Evolutionary conservation across 1,140 invertebrate genomes (phyloP), one percentile per base, ranked within the genome.

Genomic region (Sycobia sp.): DNA sequence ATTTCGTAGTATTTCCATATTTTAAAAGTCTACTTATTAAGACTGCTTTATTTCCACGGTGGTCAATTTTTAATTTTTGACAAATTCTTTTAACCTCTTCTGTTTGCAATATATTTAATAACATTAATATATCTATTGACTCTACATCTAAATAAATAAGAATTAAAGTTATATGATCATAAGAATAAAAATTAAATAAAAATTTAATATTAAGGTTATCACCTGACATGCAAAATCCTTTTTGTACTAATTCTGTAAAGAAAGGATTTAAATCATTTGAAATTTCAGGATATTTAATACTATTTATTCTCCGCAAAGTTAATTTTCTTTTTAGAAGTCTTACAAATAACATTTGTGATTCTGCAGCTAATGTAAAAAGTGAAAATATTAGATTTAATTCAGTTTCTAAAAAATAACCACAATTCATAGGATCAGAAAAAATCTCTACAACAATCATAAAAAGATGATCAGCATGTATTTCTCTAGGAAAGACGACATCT

Each of bases 381-480:
- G 62, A 61, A 59, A 73, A 75, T 51, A 79, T 54, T 2, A 64
- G 61, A 41, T 79, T 68, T 0, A 76, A n/a, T 59, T 81, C 79
- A 3, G 66, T 25, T 32, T 65, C 55, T 27, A 66, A 36, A 22
- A 80, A 81, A 64, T 81, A 81, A 29, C 74, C 72, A 53, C 76
- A 79, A 62, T 81, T 81, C 0, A 75, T 39, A 10, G 71, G 65
- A 51, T 76, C 73, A 2, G 66, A 65, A 16, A 80, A 74, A 13
- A 80, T 76, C 10, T 67, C 68, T 0, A 68, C 18, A 16, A 79
- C 55, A 7, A 67, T 61, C 22, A 34, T 57, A 5, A 74, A 66
- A 3, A 80, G 60, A 59, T 71, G 54, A 34, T 68, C 53, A 3
- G 77, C 70, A 36, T 74, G 38, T 0, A 57, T 71, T 41, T 78